A percentile compares a stretch with the other conserved stretches of the same genome.
These are phyloP conservation scores for Procambarus virginalis DNA, from an alignment of 1,140 invertebrate genomes.

Conservation along the genomic window DNA sequence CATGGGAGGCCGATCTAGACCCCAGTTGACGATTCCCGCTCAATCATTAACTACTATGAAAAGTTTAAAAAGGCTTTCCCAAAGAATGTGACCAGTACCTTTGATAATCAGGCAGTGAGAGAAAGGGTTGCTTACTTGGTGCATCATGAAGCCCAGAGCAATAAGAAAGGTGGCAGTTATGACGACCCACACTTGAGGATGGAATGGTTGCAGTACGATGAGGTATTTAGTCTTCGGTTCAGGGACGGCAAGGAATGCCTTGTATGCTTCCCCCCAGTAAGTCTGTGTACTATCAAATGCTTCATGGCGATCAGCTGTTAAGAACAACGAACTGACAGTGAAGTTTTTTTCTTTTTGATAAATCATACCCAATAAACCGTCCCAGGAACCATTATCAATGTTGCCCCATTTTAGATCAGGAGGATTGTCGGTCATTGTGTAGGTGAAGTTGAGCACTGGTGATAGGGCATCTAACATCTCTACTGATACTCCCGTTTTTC, in stretches of 20 bases:
- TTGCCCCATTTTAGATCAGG: conserved; percentile 8
- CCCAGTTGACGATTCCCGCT: no score
- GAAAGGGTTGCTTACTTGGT: neutral
- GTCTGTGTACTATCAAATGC: neutral
- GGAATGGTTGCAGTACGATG: neutral
- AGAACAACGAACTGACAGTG: neutral
- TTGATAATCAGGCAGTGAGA: neutral
- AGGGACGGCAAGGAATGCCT: neutral
- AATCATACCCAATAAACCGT: conserved; percentile 11
- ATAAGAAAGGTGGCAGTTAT: neutral
- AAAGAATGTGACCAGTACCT: no score
- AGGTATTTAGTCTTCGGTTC: neutral
- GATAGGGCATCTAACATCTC: neutral
- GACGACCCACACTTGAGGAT: neutral
- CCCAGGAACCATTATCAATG: neutral
- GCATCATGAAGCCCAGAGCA: neutral
- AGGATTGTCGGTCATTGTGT: neutral
- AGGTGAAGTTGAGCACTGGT: conserved; percentile 6
- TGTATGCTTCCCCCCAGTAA: neutral
- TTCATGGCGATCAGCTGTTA: neutral
- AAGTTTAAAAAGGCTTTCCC: neutral
- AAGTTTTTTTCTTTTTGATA: conserved; percentile 11
- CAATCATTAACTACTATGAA: neutral
- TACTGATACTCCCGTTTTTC: neutral
- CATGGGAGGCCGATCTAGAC: no score